A percentile compares a stretch with the other conserved stretches of the same genome.
Conservation (phyloP, 2,113 vertebrate genomes). For the Tupaia tana region DNA sequence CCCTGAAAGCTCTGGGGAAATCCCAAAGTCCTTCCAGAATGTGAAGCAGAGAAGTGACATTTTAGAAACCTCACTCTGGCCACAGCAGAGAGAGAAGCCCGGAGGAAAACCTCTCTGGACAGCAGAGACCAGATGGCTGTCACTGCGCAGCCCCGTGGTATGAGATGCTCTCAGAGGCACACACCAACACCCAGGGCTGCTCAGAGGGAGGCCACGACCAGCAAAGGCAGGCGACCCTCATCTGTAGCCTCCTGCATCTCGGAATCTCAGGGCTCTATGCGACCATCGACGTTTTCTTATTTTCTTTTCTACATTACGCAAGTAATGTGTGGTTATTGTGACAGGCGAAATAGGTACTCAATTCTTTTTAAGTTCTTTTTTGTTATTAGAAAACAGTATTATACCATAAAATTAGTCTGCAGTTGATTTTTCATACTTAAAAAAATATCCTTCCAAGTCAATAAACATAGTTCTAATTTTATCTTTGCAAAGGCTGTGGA, state of each 20-base stretch:
- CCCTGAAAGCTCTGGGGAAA: not conserved
- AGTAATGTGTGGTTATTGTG: too few relatives aligned
- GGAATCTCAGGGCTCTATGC: not conserved
- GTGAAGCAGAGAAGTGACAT: not conserved
- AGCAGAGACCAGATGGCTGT: not conserved
- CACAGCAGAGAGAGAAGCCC: not conserved
- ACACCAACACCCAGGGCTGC: fast-evolving
- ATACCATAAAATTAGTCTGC: not conserved
- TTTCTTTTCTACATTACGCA: not conserved
- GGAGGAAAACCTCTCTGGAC: not conserved
- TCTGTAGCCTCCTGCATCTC: fast-evolving
- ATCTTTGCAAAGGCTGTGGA: not conserved
- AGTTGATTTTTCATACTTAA: not conserved
- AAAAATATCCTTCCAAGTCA: not conserved
- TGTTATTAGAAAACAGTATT: not conserved
- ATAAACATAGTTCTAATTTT: not conserved
- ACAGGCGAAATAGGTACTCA: not conserved
- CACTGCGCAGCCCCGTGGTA: not conserved
- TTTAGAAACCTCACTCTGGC: not conserved
- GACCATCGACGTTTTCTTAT: not conserved
- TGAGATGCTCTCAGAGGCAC: fast-evolving
- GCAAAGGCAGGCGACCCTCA: not conserved
- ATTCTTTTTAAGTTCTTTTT: not conserved
- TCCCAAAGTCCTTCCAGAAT: not conserved
- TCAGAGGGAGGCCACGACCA: not conserved